phyloP scores from a whole-genome alignment of 2,888 invertebrate species.

The Dasysyrphus tricinctus region DNA sequence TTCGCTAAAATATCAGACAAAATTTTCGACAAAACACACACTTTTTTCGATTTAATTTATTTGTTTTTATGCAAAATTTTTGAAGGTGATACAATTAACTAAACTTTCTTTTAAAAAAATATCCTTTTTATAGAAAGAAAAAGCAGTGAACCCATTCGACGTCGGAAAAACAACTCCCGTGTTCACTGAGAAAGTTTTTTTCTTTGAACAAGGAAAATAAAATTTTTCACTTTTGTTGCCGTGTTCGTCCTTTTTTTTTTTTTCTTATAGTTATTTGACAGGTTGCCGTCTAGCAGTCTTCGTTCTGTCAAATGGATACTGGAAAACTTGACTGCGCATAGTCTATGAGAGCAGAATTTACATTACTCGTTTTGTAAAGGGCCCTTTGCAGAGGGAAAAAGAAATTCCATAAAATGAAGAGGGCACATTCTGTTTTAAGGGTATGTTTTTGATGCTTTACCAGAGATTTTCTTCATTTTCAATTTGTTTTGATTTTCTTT shows the following conservation, averaged over 20 bases:
- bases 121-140: slow-evolving; percentile 28
- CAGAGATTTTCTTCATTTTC: slow-evolving; percentile 34
- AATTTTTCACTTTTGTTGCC: slow-evolving; percentile 45
- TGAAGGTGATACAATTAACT: not conserved
- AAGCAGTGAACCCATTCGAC: slow-evolving; percentile 46
- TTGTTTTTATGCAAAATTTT: not conserved
- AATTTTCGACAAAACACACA: slow-evolving; percentile 1
- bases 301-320: slow-evolving; percentile 65
- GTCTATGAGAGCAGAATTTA: slow-evolving; percentile 48
- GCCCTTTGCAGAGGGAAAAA: slow-evolving; percentile 59
- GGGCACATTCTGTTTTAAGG: slow-evolving; percentile 33
- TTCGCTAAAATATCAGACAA: not conserved
- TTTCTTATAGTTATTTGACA: slow-evolving; percentile 55
- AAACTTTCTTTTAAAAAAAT: slow-evolving; percentile 31
- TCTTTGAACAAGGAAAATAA: slow-evolving; percentile 13
- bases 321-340: slow-evolving; percentile 55
- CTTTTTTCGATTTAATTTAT: slow-evolving; percentile 17
- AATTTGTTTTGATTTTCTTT: slow-evolving; percentile 13
- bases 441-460: slow-evolving; percentile 45
- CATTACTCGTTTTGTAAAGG: not conserved
- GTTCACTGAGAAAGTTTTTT: slow-evolving; percentile 37
- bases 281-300: slow-evolving; percentile 67
- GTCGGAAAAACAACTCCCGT: slow-evolving; percentile 59
- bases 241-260: slow-evolving; percentile 44
- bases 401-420: slow-evolving; percentile 58